A percentile compares a stretch with the other conserved stretches of the same genome.
Evolutionary conservation across 2,797 vertebrate species (phyloP).

Genomic region (Synanceia verrucosa): DNA sequence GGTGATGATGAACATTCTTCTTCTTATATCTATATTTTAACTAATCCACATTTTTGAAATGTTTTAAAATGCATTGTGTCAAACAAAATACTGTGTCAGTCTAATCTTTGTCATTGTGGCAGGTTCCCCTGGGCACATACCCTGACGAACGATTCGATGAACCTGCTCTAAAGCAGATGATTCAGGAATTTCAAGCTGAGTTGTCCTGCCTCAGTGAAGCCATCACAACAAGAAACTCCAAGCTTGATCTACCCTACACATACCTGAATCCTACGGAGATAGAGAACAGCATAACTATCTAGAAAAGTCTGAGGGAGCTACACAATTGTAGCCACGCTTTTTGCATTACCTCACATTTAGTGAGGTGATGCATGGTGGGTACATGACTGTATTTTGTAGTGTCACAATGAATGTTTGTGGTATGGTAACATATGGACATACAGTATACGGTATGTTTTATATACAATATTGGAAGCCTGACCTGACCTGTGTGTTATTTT

Average conservation of each 20-base stretch:
- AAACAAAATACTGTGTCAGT: not conserved
- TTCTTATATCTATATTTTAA: too few species aligned
- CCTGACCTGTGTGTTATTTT: not conserved
- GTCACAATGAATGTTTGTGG: too few species aligned
- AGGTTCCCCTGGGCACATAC: constrained; percentile 78
- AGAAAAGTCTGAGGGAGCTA: not conserved
- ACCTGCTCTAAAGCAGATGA: constrained; percentile 50
- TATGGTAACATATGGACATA: not conserved
- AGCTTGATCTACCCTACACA: constrained; percentile 70
- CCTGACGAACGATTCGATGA: constrained; percentile 76
- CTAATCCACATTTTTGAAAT: not conserved
- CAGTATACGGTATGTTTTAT: not conserved
- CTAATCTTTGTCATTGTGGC: not conserved
- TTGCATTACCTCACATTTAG: not conserved
- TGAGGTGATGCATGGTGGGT: not conserved
- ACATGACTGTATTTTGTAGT: not conserved
- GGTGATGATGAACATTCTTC: not conserved
- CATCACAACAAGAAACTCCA: constrained; percentile 73
- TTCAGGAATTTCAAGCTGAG: constrained; percentile 70
- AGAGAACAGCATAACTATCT: constrained; percentile 59
- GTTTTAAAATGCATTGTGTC: not conserved
- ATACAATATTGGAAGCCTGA: not conserved
- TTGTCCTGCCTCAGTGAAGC: constrained; percentile 62
- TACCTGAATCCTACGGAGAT: constrained; percentile 49
- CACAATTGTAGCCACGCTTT: not conserved